phyloP scores from a whole-genome alignment of 2,797 vertebrate species.

The Helostoma temminkii region DNA sequence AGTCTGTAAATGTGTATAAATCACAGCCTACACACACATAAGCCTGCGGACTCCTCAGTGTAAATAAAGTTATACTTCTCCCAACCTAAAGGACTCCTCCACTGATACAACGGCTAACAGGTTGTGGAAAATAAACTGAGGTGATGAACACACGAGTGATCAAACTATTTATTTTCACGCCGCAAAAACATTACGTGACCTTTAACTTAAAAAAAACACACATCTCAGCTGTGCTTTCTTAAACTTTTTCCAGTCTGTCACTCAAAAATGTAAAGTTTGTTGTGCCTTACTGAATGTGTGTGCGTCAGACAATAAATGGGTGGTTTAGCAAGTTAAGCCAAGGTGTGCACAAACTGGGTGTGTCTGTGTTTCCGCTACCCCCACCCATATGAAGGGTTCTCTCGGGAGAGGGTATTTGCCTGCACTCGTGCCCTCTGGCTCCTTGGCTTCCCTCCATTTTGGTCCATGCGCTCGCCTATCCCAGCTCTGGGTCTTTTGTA shows the following conservation, averaged over 20 bases:
- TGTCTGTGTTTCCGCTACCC: constrained; percentile 73
- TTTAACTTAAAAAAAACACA: background rate
- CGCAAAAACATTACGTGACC: background rate
- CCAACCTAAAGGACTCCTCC: constrained; percentile 6
- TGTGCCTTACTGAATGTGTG: constrained; percentile 36
- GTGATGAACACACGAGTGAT: constrained; percentile 20
- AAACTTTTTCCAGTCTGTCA: background rate
- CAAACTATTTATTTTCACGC: constrained; percentile 19
- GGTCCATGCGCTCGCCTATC: background rate
- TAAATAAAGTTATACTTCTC: constrained; percentile 46
- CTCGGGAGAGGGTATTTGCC: constrained; percentile 61
- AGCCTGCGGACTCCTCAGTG: constrained; percentile 35
- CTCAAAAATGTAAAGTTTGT: constrained; percentile 9
- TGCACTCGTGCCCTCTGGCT: constrained; percentile 54
- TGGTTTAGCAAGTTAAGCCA: constrained; percentile 75
- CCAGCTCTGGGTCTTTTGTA: background rate
- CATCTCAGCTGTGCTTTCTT: background rate
- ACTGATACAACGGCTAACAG: constrained; percentile 17
- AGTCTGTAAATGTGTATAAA: constrained; percentile 43
- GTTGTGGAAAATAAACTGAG: constrained; percentile 37
- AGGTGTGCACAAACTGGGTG: constrained; percentile 80
- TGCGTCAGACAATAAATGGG: constrained; percentile 67
- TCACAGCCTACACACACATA: constrained; percentile 46
- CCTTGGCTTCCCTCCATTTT: constrained; percentile 44
- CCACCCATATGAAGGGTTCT: constrained; percentile 66